Evolutionary conservation across 2,113 vertebrate species (phyloP).

Genomic region (Craseonycteris thonglongyai): DNA sequence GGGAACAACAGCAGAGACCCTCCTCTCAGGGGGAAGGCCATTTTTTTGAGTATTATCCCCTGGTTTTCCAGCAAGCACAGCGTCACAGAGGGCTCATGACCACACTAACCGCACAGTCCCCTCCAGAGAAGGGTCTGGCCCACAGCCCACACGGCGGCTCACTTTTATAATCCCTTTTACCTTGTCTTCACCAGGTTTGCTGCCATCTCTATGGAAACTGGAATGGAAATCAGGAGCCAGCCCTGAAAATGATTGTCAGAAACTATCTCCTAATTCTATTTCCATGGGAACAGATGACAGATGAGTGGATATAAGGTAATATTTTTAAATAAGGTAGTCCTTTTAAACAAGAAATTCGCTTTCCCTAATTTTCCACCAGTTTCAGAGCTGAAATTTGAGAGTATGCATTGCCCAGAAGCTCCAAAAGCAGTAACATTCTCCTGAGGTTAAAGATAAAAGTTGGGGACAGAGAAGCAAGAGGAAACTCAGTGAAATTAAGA

Average conservation of each 20-base stretch:
- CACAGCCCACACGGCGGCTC: neutral
- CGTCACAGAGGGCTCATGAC: neutral
- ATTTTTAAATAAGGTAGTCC: constrained; percentile 66
- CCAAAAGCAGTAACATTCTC: constrained; percentile 1
- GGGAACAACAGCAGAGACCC: neutral
- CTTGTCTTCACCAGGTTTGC: constrained; percentile 8
- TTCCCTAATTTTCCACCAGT: constrained; percentile 29
- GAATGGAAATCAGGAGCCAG: constrained; percentile 55
- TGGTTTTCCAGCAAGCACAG: neutral
- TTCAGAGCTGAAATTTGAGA: constrained; percentile 26
- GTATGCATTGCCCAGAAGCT: neutral
- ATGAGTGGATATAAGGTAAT: constrained; percentile 66
- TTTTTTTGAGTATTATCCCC: neutral
- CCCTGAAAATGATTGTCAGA: constrained; percentile 54
- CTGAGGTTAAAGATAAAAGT: constrained; percentile 29
- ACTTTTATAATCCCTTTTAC: neutral
- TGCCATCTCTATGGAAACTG: constrained; percentile 72
- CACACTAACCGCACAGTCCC: neutral
- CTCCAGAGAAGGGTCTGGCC: neutral
- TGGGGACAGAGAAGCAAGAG: constrained; percentile 7
- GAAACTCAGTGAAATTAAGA: neutral
- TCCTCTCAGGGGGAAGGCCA: neutral
- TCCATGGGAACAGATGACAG: constrained; percentile 71
- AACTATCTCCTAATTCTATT: constrained; percentile 74
- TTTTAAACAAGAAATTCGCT: constrained; percentile 6